Conservation (phyloP, 1,140 invertebrate species). For the Pygmarrhopalites habei region DNA sequence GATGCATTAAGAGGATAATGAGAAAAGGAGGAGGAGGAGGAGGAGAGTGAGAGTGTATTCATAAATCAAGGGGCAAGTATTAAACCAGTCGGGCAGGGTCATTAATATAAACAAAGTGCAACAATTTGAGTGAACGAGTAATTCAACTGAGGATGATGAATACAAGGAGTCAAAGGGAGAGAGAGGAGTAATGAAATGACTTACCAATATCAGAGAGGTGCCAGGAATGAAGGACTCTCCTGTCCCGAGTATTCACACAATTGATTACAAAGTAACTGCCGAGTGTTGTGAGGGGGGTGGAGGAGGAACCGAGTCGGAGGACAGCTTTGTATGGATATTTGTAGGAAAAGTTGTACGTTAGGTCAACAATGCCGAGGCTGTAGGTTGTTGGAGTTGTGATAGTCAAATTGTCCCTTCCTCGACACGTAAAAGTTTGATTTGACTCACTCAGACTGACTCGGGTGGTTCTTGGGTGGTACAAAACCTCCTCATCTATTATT, state of each 20-base stretch:
- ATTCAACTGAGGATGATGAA: no score
- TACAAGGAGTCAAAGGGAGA: no score
- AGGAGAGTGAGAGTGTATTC: background rate
- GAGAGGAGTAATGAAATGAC: no score
- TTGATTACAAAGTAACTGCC: slow-evolving; percentile 38
- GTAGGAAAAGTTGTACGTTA: slow-evolving; percentile 17
- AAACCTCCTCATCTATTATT: slow-evolving; percentile 30
- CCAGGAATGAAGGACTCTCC: slow-evolving; percentile 33
- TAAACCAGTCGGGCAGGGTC: background rate
- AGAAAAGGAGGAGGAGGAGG: no score
- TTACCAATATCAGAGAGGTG: slow-evolving; percentile 33
- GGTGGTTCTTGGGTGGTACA: slow-evolving; percentile 11
- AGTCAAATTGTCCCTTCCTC: slow-evolving; percentile 25
- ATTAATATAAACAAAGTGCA: no score
- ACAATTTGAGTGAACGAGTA: no score
- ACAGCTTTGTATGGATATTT: slow-evolving; percentile 28
- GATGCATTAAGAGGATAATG: no score
- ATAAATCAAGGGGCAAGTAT: no score
- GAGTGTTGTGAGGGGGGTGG: slow-evolving; percentile 22
- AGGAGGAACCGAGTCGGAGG: slow-evolving; percentile 13
- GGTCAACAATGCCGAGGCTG: slow-evolving; percentile 20
- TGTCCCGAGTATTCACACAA: slow-evolving; percentile 20
- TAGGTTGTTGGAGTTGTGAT: slow-evolving; percentile 26
- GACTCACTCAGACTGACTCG: slow-evolving; percentile 25
- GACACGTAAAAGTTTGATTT: slow-evolving; percentile 33